Conservation (phyloP, 1,140 invertebrate species). For the Riptortus pedestris region DNA sequence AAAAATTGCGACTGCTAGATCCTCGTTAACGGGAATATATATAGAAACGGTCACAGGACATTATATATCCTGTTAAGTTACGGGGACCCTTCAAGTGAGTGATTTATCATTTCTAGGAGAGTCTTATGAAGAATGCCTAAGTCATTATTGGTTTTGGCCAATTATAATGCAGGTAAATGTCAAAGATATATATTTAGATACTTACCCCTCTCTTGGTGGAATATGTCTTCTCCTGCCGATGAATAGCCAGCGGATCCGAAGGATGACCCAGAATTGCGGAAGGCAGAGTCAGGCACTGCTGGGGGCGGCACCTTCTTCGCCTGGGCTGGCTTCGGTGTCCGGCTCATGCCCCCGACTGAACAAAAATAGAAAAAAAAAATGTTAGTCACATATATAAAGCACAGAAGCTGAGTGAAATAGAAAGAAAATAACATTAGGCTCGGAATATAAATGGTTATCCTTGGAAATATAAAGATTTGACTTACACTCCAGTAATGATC, state of each 20-base stretch:
- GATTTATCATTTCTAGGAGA: too few relatives aligned
- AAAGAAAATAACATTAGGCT: neutral
- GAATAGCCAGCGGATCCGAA: constrained; percentile 40
- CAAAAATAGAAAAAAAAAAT: constrained; percentile 33
- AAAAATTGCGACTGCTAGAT: too few relatives aligned
- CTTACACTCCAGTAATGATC: neutral
- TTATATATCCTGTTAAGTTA: too few relatives aligned
- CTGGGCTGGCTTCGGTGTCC: constrained; percentile 60
- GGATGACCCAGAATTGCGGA: constrained; percentile 37
- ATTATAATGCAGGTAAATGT: too few relatives aligned
- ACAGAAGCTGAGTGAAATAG: neutral
- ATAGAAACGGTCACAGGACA: too few relatives aligned
- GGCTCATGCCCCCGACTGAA: constrained; percentile 69
- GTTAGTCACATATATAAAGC: neutral
- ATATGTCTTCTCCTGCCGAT: constrained; percentile 55
- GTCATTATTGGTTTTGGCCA: too few relatives aligned
- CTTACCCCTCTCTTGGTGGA: constrained; percentile 30
- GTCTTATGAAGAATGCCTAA: too few relatives aligned
- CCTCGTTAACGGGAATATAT: too few relatives aligned
- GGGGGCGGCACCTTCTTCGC: constrained; percentile 74
- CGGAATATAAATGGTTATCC: neutral
- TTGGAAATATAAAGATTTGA: neutral
- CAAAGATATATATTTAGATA: too few relatives aligned
- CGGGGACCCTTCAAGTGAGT: too few relatives aligned
- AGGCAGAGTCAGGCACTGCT: constrained; percentile 55